Evolutionary conservation across 1,140 invertebrate genomes (phyloP), one percentile per base, ranked within the genome.

Genomic region (Phocides pigmalion): DNA sequence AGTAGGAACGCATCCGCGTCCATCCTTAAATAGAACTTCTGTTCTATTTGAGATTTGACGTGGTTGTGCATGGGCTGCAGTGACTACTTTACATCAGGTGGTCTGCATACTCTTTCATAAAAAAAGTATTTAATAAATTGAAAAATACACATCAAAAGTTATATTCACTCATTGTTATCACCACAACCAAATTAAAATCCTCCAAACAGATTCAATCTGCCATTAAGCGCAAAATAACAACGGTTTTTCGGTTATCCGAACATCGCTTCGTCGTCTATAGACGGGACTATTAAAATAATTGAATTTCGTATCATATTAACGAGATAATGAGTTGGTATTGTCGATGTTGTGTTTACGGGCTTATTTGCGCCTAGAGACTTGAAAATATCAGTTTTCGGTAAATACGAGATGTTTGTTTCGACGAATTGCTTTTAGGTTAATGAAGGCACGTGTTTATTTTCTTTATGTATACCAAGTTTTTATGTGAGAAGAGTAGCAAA

Each of bases 201-300:
- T 35, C 54, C 12, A 59, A 56, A 59, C 42, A 25, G 56, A 47
- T 59, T 59, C 41, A 59, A 47, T 59, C 22, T 59, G 42, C 56
- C 56, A 59, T 59, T 59, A 59, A 59, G 42, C 42, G 47, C 37
- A n/a, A 47, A 47, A 59, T 47, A 59, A 59, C 56, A 46, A 37
- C 28, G 42, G 39, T 59, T 59, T 59, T 59, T 59, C 56, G 56
- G 56, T 59, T 59, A 20, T 17, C 42, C 15, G 49, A 46, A 59
- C 22, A 44, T 39, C 25, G 25, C 16, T 59, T 59, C 47, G 56
- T 58, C 32, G 41, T 22, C 22, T 58, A 44, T 58, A 58, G 9
- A 58, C 54, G 44, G 54, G 22, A 58, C 22, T 41, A 44, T 58
- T 46, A 46, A 46, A 46, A 58, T 58, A 58, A 56, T 56, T 44